A percentile compares a stretch with the other conserved stretches of the same genome.
Conservation (phyloP, 2,888 invertebrate genomes). For the Latrodectus elegans region DNA sequence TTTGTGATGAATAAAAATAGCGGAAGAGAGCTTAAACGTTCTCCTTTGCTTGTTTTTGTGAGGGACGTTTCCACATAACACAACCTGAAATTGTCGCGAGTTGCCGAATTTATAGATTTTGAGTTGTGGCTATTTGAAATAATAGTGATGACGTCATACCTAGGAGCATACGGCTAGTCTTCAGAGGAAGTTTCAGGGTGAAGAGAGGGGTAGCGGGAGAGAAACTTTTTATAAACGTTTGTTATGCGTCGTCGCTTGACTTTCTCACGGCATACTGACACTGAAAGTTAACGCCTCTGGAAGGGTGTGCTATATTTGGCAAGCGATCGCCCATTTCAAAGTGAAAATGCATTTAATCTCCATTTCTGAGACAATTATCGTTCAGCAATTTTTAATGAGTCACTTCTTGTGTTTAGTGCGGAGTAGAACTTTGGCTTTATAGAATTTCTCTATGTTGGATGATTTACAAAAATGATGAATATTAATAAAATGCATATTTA, state of each 20-base stretch:
- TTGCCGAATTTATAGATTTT: background rate
- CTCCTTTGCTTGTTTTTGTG: too few relatives aligned
- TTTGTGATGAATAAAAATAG: too few relatives aligned
- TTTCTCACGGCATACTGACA: slow-evolving; percentile 69
- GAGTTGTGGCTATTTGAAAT: background rate
- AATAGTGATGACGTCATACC: slow-evolving; percentile 51
- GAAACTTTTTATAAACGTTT: slow-evolving; percentile 53
- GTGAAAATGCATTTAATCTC: background rate
- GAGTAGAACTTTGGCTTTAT: too few relatives aligned
- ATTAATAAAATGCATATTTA: too few relatives aligned
- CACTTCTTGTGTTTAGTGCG: too few relatives aligned
- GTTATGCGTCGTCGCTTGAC: slow-evolving; percentile 49
- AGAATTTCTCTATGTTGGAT: too few relatives aligned
- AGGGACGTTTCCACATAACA: too few relatives aligned
- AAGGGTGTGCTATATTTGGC: slow-evolving; percentile 41
- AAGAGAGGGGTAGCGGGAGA: slow-evolving; percentile 20
- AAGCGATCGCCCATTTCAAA: slow-evolving; percentile 13
- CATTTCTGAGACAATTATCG: too few relatives aligned
- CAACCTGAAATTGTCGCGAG: background rate
- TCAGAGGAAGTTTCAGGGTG: slow-evolving; percentile 22
- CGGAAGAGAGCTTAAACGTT: too few relatives aligned
- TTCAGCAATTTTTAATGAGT: too few relatives aligned
- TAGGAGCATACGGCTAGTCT: slow-evolving; percentile 24
- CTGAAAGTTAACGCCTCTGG: slow-evolving; percentile 58
- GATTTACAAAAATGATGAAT: too few relatives aligned